Conservation (phyloP, 1,140 invertebrate genomes). For the Zaprionus africanus region DNA sequence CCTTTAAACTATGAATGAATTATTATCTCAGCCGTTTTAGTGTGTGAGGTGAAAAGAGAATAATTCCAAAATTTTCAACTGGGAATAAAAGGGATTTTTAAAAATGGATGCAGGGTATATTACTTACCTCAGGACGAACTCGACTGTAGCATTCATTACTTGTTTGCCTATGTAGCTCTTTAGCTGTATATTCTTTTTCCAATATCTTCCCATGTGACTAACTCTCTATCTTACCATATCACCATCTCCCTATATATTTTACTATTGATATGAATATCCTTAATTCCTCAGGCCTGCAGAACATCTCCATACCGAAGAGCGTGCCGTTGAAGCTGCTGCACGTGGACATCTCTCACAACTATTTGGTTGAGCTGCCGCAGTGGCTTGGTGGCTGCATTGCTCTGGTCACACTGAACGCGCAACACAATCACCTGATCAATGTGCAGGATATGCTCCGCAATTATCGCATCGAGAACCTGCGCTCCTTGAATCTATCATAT, state of each 20-base stretch:
- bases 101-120: too few species aligned
- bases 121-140: too few species aligned
- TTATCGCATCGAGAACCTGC: constrained; percentile 88
- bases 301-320: constrained; percentile 58
- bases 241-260: background rate
- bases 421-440: constrained; percentile 89
- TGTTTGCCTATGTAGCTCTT: too few species aligned
- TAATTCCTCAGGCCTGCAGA: constrained; percentile 78
- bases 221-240: too few species aligned
- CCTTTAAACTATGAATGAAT: too few species aligned
- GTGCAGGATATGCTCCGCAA: constrained; percentile 90
- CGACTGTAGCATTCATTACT: too few species aligned
- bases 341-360: constrained; percentile 91
- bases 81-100: too few species aligned
- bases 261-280: constrained; percentile 1
- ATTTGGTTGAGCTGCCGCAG: constrained; percentile 89
- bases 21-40: too few species aligned
- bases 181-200: too few species aligned
- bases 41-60: too few species aligned
- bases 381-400: constrained; percentile 91
- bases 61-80: too few species aligned
- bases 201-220: too few species aligned
- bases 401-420: constrained; percentile 89
- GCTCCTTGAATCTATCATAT: constrained; percentile 90
- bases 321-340: constrained; percentile 88